Conservation (phyloP, 2,113 vertebrate genomes). For the Indicator maculatus region DNA sequence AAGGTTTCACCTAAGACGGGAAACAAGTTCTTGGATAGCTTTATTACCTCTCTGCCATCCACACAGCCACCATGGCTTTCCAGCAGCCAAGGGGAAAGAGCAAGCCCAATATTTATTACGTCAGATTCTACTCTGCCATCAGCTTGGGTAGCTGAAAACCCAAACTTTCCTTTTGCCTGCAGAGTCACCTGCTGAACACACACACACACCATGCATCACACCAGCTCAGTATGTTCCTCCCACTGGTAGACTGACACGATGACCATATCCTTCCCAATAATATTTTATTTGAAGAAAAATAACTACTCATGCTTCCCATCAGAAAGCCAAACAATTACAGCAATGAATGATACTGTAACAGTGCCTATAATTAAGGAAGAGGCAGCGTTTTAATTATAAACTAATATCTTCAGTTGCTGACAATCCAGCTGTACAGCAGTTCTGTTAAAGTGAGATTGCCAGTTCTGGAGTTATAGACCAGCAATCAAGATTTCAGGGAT, state of each 20-base stretch:
- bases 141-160: not conserved
- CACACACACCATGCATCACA: not conserved
- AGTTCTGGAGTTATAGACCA: not conserved
- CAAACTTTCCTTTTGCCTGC: not conserved
- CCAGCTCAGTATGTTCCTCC: not conserved
- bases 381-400: slow-evolving; percentile 74
- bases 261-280: slow-evolving; percentile 14
- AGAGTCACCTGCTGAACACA: not conserved
- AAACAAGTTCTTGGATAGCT: not conserved
- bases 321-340: slow-evolving; percentile 61
- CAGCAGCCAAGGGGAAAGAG: not conserved
- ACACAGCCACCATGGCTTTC: not conserved
- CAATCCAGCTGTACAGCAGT: slow-evolving; percentile 63
- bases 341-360: not conserved
- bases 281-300: slow-evolving; percentile 43
- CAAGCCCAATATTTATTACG: not conserved
- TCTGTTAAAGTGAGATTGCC: not conserved
- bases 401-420: slow-evolving; percentile 41
- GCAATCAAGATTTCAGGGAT: not conserved
- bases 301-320: slow-evolving; percentile 39
- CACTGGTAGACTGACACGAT: not conserved
- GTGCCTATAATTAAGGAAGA: slow-evolving; percentile 67
- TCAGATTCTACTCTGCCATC: not conserved
- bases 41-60: not conserved
- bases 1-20: not conserved